A percentile compares a stretch with the other conserved stretches of the same genome.
Conservation (phyloP, 1,140 invertebrate genomes). For the Drosophila aff. region DNA sequence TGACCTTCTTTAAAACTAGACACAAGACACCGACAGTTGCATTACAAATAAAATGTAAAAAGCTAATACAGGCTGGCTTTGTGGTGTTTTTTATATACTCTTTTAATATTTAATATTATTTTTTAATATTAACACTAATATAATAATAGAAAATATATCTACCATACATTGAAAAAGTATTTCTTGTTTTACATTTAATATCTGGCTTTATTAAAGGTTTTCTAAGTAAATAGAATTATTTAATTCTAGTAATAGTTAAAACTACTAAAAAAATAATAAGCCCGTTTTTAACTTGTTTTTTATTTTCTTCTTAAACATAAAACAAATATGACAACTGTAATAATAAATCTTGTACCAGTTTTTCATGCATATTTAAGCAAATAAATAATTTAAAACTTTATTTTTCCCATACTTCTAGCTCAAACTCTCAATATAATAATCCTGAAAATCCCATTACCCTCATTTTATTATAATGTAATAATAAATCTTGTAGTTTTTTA, state of each 20-base stretch:
- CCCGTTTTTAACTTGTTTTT: not conserved
- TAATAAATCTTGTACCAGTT: too few relatives aligned
- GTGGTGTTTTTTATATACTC: conserved; percentile 6
- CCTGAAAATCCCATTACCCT: conserved; percentile 3
- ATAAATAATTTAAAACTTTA: too few relatives aligned
- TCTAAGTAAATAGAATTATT: not conserved
- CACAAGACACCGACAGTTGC: conserved; percentile 37
- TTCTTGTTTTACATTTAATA: not conserved
- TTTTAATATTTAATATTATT: not conserved
- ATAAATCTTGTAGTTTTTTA: too few relatives aligned
- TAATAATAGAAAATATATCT: not conserved
- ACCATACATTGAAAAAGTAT: too few relatives aligned
- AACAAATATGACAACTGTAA: too few relatives aligned
- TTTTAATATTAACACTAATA: not conserved
- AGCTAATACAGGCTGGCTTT: not conserved
- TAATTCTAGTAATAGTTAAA: not conserved
- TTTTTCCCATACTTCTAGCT: not conserved
- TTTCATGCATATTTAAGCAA: too few relatives aligned
- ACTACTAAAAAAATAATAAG: not conserved
- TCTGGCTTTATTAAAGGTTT: not conserved
- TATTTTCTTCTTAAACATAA: too few relatives aligned
- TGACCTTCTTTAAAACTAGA: conserved; percentile 68
- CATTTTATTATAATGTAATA: too few relatives aligned
- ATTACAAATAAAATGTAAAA: conserved; percentile 21
- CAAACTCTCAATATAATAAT: too few relatives aligned